A percentile compares a stretch with the other conserved stretches of the same genome.
These are phyloP conservation scores for Cephonodes hylas DNA, from an alignment of 2,888 invertebrate species.

Conservation along the genomic window DNA sequence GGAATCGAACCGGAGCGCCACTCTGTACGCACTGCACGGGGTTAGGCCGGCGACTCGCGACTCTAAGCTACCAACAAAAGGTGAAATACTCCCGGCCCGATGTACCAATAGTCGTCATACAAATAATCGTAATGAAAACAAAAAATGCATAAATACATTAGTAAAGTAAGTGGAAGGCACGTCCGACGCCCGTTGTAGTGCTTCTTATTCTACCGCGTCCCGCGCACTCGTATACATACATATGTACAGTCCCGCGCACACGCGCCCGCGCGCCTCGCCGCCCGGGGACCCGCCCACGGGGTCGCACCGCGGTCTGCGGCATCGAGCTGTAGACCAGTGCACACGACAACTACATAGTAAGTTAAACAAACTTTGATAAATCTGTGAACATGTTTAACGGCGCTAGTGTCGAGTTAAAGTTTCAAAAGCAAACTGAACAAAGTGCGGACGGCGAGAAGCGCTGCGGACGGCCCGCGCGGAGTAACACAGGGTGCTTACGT, in stretches of 20 bases:
- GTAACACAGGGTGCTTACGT: constrained; percentile 68
- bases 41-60: constrained; percentile 17
- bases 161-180: constrained; percentile 57
- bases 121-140: constrained; percentile 42
- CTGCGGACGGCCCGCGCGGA: not conserved
- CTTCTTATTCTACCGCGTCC: constrained; percentile 52
- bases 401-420: no score
- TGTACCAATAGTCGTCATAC: constrained; percentile 38
- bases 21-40: not conserved
- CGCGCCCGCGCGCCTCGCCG: constrained; percentile 19
- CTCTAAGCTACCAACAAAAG: constrained; percentile 57
- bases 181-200: constrained; percentile 64
- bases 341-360: not conserved
- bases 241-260: constrained; percentile 35
- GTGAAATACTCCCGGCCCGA: constrained; percentile 48
- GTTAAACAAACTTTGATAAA: not conserved
- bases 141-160: constrained; percentile 66
- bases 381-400: not conserved
- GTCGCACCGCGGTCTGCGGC: not conserved
- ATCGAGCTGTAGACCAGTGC: not conserved
- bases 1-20: not conserved
- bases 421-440: not conserved
- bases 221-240: constrained; percentile 50
- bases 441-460: no score
- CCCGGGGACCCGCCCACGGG: no score